Conservation (phyloP, 1,140 invertebrate genomes). For the Leptinotarsa lineolata region DNA sequence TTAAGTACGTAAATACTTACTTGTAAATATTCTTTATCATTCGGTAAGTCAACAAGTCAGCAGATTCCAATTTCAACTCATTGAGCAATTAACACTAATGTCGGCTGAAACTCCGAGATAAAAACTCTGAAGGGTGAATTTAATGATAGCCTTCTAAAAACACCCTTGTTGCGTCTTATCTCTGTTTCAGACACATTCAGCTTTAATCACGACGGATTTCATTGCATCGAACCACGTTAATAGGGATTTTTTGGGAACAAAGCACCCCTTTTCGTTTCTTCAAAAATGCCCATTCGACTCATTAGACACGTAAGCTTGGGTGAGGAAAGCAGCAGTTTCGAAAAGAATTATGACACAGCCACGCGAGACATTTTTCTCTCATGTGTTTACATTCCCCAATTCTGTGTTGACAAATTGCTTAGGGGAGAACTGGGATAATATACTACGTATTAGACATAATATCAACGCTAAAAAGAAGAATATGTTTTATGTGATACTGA, state of each 20-base stretch:
- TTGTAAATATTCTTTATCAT: too few relatives aligned
- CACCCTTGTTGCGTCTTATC: conserved; percentile 19
- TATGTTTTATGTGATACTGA: too few relatives aligned
- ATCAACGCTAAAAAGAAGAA: not conserved
- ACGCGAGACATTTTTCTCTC: not conserved
- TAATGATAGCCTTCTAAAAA: not conserved
- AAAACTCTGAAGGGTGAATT: not conserved
- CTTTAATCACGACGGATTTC: not conserved
- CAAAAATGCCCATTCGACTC: conserved; percentile 9
- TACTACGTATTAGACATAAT: not conserved
- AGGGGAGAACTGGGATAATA: not conserved
- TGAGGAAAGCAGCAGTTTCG: not conserved
- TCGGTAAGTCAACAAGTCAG: too few relatives aligned
- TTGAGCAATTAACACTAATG: not conserved
- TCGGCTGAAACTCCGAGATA: not conserved
- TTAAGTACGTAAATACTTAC: too few relatives aligned
- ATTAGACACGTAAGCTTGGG: conserved; percentile 10
- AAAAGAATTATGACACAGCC: not conserved
- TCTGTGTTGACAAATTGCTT: not conserved
- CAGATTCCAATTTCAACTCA: not conserved
- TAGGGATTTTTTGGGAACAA: conserved; percentile 7
- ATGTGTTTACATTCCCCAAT: conserved; percentile 2
- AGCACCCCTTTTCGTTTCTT: conserved; percentile 7
- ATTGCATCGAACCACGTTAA: not conserved
- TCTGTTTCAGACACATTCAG: conserved; percentile 13